Conservation (phyloP, 2,797 vertebrate genomes). For the Anguilla obscura region DNA sequence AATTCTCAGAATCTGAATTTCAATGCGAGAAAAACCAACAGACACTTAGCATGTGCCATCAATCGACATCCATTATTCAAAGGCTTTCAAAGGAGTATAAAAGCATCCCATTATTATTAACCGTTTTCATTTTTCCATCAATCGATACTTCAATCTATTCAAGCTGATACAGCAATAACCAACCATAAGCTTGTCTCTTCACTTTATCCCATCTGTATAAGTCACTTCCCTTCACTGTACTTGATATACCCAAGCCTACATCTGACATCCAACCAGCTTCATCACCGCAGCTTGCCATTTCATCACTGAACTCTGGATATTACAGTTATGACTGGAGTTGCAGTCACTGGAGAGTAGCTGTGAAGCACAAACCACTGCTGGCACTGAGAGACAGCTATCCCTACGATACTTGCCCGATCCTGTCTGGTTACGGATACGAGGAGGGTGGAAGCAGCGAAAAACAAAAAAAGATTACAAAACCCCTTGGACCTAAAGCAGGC, state of each 20-base stretch:
- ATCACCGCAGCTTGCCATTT: neutral
- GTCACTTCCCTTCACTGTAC: neutral
- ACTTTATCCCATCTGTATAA: neutral
- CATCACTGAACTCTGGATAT: neutral
- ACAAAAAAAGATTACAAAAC: neutral
- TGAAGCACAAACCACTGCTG: neutral
- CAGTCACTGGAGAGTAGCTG: neutral
- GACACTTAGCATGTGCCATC: neutral
- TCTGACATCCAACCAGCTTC: neutral
- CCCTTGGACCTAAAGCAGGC: constrained; percentile 23
- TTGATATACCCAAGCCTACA: neutral
- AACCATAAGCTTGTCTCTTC: neutral
- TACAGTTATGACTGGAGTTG: neutral
- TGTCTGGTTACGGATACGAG: neutral
- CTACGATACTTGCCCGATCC: neutral
- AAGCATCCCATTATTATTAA: neutral
- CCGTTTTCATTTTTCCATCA: constrained; percentile 24
- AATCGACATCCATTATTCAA: constrained; percentile 58
- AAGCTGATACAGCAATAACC: constrained; percentile 42
- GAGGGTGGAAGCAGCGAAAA: neutral
- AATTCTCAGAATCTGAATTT: neutral
- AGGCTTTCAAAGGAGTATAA: constrained; percentile 12
- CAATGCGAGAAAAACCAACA: neutral
- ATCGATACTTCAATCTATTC: constrained; percentile 26
- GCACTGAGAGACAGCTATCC: neutral